Evolutionary conservation across 2,797 vertebrate species (phyloP).

Genomic region (Chelon labrosus): DNA sequence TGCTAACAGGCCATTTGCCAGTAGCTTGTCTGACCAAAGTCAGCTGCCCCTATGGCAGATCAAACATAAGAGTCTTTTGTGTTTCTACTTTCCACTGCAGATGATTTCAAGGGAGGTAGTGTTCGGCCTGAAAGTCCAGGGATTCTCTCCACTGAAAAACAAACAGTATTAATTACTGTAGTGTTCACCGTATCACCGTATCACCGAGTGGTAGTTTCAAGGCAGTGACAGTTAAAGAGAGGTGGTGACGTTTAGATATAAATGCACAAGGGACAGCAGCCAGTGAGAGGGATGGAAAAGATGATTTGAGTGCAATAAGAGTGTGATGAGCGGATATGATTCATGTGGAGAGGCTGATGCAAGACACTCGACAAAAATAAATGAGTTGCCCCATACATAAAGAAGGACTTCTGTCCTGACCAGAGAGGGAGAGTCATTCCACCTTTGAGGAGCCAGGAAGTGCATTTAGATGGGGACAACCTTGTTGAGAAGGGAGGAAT

Average conservation of each 20-base stretch:
- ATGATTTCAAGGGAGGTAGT: slow-evolving; percentile 17
- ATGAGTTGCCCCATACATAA: slow-evolving; percentile 1
- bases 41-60: slow-evolving; percentile 34
- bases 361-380: slow-evolving; percentile 12
- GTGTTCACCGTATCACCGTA: not conserved
- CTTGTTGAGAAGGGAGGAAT: slow-evolving; percentile 1
- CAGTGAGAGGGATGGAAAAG: not conserved
- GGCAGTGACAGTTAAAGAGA: not conserved
- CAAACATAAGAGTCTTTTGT: slow-evolving; percentile 52
- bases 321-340: slow-evolving; percentile 42
- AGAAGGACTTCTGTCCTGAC: slow-evolving; percentile 1
- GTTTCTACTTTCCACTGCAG: slow-evolving; percentile 26
- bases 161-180: not conserved
- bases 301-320: slow-evolving; percentile 23
- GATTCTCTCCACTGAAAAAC: not conserved
- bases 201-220: not conserved
- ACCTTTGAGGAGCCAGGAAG: slow-evolving; percentile 2
- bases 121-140: slow-evolving; percentile 1
- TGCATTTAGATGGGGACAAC: not conserved
- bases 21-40: slow-evolving; percentile 28
- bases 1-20: slow-evolving; percentile 41
- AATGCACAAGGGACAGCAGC: not conserved
- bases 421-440: slow-evolving; percentile 15
- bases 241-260: slow-evolving; percentile 5
- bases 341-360: slow-evolving; percentile 43